A percentile compares a stretch with the other conserved stretches of the same genome.
Conservation (phyloP, 2,888 invertebrate species). For the Sphaerophoria taeniata region DNA sequence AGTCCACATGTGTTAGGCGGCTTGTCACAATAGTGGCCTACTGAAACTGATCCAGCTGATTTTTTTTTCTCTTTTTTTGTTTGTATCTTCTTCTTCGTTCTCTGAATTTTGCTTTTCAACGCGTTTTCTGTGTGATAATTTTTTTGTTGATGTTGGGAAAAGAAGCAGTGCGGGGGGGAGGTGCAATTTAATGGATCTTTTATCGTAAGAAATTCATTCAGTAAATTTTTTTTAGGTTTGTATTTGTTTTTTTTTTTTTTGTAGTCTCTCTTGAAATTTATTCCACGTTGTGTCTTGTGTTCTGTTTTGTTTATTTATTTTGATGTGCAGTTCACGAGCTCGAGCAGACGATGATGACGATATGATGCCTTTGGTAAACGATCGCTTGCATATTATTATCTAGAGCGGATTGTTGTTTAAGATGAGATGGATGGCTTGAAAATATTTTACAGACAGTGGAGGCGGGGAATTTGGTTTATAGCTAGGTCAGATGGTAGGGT, state of each 20-base stretch:
- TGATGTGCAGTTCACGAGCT: constrained; percentile 55
- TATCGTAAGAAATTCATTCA: constrained; percentile 61
- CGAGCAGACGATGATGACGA: constrained; percentile 34
- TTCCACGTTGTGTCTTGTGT: constrained; percentile 17
- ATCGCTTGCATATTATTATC: constrained; percentile 57
- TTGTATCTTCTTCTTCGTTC: constrained; percentile 42
- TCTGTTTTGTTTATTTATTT: constrained; percentile 51
- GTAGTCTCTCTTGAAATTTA: constrained; percentile 9
- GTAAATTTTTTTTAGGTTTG: constrained; percentile 28
- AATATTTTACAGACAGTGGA: background rate
- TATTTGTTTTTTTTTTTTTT: constrained; percentile 35
- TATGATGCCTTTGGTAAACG: constrained; percentile 45
- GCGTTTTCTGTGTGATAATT: background rate
- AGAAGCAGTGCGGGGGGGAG: constrained; percentile 20
- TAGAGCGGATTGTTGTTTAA: constrained; percentile 41
- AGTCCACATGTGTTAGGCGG: constrained; percentile 37
- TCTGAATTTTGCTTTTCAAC: constrained; percentile 29
- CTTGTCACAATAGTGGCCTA: constrained; percentile 60
- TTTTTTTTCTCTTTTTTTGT: constrained; percentile 45
- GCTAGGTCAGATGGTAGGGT: constrained; percentile 61
- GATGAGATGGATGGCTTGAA: constrained; percentile 53
- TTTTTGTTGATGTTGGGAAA: constrained; percentile 4
- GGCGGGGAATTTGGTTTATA: constrained; percentile 18
- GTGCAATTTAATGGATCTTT: constrained; percentile 19
- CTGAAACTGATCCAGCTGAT: constrained; percentile 74